These are phyloP conservation scores for Poecilia gillii DNA, from an alignment of 2,797 vertebrate species.

Conservation along the genomic window DNA sequence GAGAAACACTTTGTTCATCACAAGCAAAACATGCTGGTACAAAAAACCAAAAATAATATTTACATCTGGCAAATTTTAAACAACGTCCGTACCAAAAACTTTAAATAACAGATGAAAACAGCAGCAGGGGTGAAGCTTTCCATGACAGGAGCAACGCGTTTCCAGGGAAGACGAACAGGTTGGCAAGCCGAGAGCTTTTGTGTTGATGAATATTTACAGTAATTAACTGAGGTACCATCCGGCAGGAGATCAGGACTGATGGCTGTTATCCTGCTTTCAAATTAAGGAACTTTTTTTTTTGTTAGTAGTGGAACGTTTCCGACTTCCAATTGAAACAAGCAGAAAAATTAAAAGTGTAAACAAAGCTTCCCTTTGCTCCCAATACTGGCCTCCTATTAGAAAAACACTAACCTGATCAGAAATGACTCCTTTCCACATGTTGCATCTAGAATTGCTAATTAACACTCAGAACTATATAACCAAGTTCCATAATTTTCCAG, in stretches of 20 bases:
- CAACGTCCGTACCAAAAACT: constrained; percentile 65
- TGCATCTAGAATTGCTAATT: constrained; percentile 4
- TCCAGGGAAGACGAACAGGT: constrained; percentile 35
- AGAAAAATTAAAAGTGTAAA: constrained; percentile 4
- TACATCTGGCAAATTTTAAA: constrained; percentile 68
- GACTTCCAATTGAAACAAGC: constrained; percentile 47
- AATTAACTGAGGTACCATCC: constrained; percentile 52
- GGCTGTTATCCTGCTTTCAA: not conserved
- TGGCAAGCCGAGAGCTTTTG: constrained; percentile 41
- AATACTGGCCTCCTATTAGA: not conserved
- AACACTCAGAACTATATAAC: constrained; percentile 4
- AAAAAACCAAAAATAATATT: constrained; percentile 77
- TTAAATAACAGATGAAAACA: constrained; percentile 33
- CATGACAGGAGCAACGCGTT: not conserved
- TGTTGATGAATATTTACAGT: constrained; percentile 66
- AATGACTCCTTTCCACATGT: constrained; percentile 20
- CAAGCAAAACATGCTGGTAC: constrained; percentile 69
- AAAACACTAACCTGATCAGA: constrained; percentile 41
- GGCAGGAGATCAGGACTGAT: constrained; percentile 33
- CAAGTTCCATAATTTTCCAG: not conserved
- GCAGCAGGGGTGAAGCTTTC: not conserved
- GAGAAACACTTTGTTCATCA: constrained; percentile 35
- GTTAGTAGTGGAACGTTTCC: not conserved
- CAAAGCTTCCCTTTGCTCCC: constrained; percentile 30
- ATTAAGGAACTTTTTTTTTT: not conserved